Evolutionary conservation across 2,888 invertebrate genomes (phyloP).

Genomic region (Autographa gamma): DNA sequence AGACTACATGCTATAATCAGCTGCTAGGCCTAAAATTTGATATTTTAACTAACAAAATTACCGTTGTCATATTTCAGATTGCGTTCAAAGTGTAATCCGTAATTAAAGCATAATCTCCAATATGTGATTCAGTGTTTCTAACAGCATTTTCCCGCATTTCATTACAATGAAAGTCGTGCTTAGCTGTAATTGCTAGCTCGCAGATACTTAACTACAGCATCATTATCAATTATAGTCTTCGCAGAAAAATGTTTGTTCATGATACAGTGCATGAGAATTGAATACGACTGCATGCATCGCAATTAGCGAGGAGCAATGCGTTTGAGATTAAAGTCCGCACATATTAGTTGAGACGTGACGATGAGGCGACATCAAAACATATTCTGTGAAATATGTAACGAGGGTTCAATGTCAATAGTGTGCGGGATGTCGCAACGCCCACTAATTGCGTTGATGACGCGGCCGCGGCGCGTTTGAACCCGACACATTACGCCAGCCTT

Average conservation of each 20-base stretch:
- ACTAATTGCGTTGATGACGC: constrained; percentile 81
- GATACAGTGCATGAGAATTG: constrained; percentile 36
- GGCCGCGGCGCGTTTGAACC: constrained; percentile 81
- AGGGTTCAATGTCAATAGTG: constrained; percentile 87
- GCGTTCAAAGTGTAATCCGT: background rate
- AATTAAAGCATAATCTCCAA: background rate
- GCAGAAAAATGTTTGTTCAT: constrained; percentile 43
- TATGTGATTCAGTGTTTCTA: background rate
- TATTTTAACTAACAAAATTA: too few species aligned
- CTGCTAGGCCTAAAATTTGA: background rate
- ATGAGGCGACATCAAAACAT: constrained; percentile 76
- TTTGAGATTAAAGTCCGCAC: constrained; percentile 68
- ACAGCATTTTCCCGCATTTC: background rate
- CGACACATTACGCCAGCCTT: constrained; percentile 80
- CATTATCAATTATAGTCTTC: constrained; percentile 49
- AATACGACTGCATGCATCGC: constrained; percentile 32
- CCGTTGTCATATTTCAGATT: too few species aligned
- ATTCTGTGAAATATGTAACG: constrained; percentile 85
- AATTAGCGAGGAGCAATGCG: constrained; percentile 49
- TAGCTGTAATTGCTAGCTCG: constrained; percentile 24
- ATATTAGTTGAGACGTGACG: constrained; percentile 70
- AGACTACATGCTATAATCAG: background rate
- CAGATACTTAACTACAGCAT: constrained; percentile 34
- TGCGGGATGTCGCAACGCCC: constrained; percentile 78
- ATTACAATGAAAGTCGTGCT: constrained; percentile 17